A percentile compares a stretch with the other conserved stretches of the same genome.
Conservation (phyloP, 2,113 vertebrate species). For the Stomatorhinus ivindoensis region DNA sequence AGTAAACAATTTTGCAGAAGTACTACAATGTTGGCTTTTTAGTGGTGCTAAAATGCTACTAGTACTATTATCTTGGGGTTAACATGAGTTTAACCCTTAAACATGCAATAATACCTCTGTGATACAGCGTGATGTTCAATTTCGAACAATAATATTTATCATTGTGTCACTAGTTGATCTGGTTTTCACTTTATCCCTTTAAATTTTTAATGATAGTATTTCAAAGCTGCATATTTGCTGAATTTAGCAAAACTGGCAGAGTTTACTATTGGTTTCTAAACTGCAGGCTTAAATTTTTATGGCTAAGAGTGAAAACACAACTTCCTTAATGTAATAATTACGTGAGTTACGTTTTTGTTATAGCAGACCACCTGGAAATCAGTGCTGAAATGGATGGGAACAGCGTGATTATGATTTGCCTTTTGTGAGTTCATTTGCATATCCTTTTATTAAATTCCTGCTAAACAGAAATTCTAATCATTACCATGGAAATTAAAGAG, state of each 20-base stretch:
- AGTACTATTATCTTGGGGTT: not conserved
- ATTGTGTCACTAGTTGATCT: not conserved
- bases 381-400: constrained; percentile 2
- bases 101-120: not conserved
- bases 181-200: not conserved
- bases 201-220: not conserved
- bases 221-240: not conserved
- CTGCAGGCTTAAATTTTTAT: not conserved
- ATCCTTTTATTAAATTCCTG: constrained; percentile 15
- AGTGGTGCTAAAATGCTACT: not conserved
- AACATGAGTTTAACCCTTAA: constrained; percentile 1
- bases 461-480: constrained; percentile 7
- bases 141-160: not conserved
- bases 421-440: constrained; percentile 14
- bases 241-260: not conserved
- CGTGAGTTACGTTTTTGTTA: not conserved
- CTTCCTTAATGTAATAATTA: constrained; percentile 6
- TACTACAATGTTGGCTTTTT: not conserved
- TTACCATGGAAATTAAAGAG: constrained; percentile 20
- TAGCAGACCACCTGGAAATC: constrained; percentile 5
- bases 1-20: constrained; percentile 11
- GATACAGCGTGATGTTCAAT: not conserved
- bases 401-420: not conserved
- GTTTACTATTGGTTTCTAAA: not conserved
- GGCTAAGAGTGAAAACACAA: not conserved